Evolutionary conservation across 2,888 invertebrate species (phyloP).

Genomic region (Xanthia icteritia): DNA sequence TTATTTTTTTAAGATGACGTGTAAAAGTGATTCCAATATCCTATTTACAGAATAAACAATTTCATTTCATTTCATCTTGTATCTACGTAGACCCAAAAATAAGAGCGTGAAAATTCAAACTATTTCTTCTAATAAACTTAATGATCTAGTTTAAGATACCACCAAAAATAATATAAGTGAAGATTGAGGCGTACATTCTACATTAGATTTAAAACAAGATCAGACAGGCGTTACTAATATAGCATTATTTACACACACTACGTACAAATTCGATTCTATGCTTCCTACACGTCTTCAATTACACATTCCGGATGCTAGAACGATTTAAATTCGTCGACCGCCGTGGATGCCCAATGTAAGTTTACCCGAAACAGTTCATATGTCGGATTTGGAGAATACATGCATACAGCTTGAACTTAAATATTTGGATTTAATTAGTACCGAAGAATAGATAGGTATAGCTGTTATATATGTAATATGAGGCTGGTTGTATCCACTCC

Average conservation of each 20-base stretch:
- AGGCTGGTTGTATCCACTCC: too few species aligned
- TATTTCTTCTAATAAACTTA: not conserved
- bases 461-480: too few species aligned
- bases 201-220: conserved; percentile 17
- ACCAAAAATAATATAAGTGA: not conserved
- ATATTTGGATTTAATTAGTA: not conserved
- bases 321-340: conserved; percentile 73
- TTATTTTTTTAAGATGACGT: too few species aligned
- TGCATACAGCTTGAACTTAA: not conserved
- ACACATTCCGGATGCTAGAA: conserved; percentile 73
- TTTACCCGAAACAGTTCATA: conserved; percentile 47
- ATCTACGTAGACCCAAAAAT: not conserved
- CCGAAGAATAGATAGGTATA: not conserved
- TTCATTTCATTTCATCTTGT: too few species aligned
- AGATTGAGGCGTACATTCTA: not conserved
- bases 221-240: conserved; percentile 40
- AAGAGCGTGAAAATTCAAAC: not conserved
- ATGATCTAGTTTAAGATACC: not conserved
- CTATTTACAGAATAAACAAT: too few species aligned
- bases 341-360: conserved; percentile 51
- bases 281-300: conserved; percentile 73
- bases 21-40: too few species aligned
- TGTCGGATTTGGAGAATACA: conserved; percentile 16
- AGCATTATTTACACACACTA: conserved; percentile 62
- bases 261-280: conserved; percentile 60